These are phyloP conservation scores for Dryadula phaetusa DNA, from an alignment of 2,888 invertebrate genomes.

Conservation along the genomic window DNA sequence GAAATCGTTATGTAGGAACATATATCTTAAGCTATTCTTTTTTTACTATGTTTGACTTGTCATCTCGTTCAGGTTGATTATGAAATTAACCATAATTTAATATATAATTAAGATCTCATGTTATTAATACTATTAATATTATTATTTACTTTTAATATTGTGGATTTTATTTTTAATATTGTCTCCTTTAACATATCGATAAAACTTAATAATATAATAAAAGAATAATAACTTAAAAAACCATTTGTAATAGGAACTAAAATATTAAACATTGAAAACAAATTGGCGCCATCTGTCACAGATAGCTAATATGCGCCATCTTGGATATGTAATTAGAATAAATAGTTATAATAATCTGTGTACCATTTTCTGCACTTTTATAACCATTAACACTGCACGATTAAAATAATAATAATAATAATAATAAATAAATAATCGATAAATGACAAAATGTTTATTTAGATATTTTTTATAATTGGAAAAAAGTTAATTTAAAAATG, in stretches of 20 bases:
- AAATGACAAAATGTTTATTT: no score
- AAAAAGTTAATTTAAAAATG: no score
- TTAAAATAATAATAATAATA: not conserved
- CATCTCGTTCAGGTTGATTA: not conserved
- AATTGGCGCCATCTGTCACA: not conserved
- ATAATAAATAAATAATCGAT: not conserved
- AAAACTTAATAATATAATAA: not conserved
- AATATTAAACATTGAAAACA: not conserved
- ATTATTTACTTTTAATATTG: not conserved
- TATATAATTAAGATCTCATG: slow-evolving; percentile 4
- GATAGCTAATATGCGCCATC: not conserved
- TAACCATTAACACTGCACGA: slow-evolving; percentile 7
- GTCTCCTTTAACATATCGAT: slow-evolving; percentile 11
- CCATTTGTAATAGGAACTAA: not conserved
- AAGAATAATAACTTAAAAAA: not conserved
- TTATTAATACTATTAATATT: not conserved
- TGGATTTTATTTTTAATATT: not conserved
- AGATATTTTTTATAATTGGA: no score
- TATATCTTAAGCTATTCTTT: no score
- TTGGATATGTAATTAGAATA: not conserved
- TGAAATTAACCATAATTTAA: not conserved
- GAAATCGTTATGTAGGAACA: no score
- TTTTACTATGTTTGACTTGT: not conserved
- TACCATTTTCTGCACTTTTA: slow-evolving; percentile 2
- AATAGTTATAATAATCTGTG: slow-evolving; percentile 6